phyloP scores from a whole-genome alignment of 2,797 vertebrate species.

The Gallinago solitaria region DNA sequence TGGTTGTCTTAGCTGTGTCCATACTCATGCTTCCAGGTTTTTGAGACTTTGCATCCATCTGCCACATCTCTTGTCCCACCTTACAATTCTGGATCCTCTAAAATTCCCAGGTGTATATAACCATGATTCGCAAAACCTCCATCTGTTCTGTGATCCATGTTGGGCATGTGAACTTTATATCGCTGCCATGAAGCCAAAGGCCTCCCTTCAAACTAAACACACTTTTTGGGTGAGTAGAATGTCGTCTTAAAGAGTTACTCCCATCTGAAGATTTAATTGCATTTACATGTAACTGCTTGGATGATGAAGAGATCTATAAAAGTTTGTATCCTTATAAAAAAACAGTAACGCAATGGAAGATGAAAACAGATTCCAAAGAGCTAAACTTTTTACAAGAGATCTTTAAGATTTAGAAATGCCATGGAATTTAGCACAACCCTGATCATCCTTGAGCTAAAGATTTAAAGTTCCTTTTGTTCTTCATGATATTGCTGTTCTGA shows the following conservation, averaged over 20 bases:
- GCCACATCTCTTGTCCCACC: background rate
- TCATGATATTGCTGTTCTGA: background rate
- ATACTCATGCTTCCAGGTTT: background rate
- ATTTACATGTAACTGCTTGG: background rate
- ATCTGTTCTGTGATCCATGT: constrained; percentile 32
- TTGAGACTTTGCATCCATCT: background rate
- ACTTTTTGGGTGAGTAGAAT: background rate
- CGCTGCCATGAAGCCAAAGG: background rate
- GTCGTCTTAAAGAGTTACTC: background rate
- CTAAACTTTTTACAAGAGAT: background rate
- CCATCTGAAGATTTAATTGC: background rate
- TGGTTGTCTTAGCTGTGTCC: background rate
- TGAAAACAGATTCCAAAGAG: background rate
- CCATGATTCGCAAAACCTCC: constrained; percentile 33
- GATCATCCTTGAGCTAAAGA: background rate
- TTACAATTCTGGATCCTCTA: constrained; percentile 14
- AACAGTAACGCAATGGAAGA: background rate
- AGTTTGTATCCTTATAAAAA: background rate
- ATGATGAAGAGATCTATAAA: background rate
- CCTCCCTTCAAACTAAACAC: background rate
- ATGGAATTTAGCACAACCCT: fast-evolving
- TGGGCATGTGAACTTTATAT: background rate
- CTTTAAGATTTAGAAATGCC: background rate
- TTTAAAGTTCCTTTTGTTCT: background rate
- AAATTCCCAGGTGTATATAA: constrained; percentile 36